Base-by-base conservation (phyloP, 2,888 invertebrate genomes). In the Baccha elongata region DNA sequence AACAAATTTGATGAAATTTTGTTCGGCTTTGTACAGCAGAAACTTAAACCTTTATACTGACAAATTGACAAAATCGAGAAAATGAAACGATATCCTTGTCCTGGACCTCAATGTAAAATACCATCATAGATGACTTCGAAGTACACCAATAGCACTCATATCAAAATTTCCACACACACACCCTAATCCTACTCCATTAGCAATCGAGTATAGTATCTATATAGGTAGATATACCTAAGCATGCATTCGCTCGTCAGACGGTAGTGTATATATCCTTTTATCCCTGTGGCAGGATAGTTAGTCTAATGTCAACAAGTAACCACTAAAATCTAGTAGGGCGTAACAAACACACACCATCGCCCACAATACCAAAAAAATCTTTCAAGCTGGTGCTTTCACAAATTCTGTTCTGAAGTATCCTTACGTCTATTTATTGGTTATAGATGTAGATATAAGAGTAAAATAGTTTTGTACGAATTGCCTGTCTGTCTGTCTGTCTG, bases 261-360 rank as follows among this genome's bases (percentile, higher is more conserved):
- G n/a, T n/a, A n/a, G n/a, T n/a, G n/a, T n/a, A n/a, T n/a, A n/a
- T 21, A 37, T 35, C 21, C 53, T 4, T n/a, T 37, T 15, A n/a
- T 37, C 8, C 21, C 13, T 19, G 11, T 19, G 37, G 21, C 21
- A 55, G 37, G 29, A 37, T 7, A 55, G 35, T 37, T 37, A 21
- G 53, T 21, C 35, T 21, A 55, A 55, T 55, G 35, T 55, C 53
- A 37, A 55, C 37, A 55, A 55, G 53, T 55, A 37, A 55, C 53
- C 53, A 37, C 53, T 55, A 13, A 55, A 55, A 55, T 10, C 53
- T 53, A 19, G 13, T 37, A 55, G 53, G 13, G 21, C 21, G 17
- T 17, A 50, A 11, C 7, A n/a, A n/a, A 23, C 21, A 37, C 7
- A 6, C 53, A 19, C 53, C 19, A 53, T 8, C 8, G 35, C 13